phyloP scores from a whole-genome alignment of 2,888 invertebrate genomes.

The Cheilosia soror region DNA sequence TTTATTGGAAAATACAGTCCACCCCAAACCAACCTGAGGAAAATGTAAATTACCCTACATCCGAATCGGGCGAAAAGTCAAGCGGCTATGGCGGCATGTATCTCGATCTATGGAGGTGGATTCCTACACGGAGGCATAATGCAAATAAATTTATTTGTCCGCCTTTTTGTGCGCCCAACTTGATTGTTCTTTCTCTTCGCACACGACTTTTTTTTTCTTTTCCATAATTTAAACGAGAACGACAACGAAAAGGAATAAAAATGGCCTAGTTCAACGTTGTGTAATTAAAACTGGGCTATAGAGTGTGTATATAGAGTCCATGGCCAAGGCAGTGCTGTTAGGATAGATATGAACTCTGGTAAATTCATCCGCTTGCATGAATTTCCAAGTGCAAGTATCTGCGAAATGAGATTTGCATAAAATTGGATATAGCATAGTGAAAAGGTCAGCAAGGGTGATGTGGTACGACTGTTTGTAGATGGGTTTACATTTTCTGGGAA shows the following conservation, averaged over 20 bases:
- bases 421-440: conserved; percentile 15
- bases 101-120: conserved; percentile 19
- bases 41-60: conserved; percentile 32
- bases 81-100: background rate
- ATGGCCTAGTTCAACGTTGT: conserved; percentile 63
- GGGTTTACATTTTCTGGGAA: conserved; percentile 18
- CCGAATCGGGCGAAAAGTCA: conserved; percentile 9
- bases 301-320: conserved; percentile 20
- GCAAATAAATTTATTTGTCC: conserved; percentile 44
- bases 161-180: conserved; percentile 8
- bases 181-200: conserved; percentile 43
- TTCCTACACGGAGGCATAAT: background rate
- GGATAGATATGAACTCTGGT: conserved; percentile 32
- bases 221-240: conserved; percentile 35
- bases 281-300: conserved; percentile 60
- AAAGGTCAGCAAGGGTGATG: conserved; percentile 31
- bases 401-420: conserved; percentile 37
- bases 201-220: conserved; percentile 47
- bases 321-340: conserved; percentile 42
- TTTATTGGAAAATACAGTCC: background rate
- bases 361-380: conserved; percentile 33
- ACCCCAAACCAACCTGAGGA: conserved; percentile 5
- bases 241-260: conserved; percentile 12
- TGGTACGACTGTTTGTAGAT: background rate
- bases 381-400: conserved; percentile 35